Evolutionary conservation across 2,113 vertebrate genomes (phyloP).

Genomic region (Pleuronectes platessa): DNA sequence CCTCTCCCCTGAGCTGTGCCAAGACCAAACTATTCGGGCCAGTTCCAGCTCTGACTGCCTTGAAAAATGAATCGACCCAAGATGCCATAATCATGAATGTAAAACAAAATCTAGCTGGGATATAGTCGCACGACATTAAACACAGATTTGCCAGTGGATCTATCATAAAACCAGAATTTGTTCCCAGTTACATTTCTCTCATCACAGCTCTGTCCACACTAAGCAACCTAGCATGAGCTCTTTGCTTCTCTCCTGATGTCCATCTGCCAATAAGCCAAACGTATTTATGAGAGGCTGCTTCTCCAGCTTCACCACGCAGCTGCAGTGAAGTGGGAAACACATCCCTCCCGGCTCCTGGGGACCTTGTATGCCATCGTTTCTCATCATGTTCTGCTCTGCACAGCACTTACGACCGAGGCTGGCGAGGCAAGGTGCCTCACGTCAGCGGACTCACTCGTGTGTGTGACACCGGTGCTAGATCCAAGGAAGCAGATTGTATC

Average conservation of each 20-base stretch:
- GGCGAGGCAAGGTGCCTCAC: neutral
- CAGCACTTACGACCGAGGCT: slow-evolving; percentile 35
- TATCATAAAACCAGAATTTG: neutral
- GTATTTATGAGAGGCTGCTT: slow-evolving; percentile 43
- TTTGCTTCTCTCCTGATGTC: slow-evolving; percentile 5
- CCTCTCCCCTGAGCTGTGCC: slow-evolving; percentile 12
- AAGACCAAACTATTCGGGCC: slow-evolving; percentile 7
- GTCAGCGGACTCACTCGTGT: slow-evolving; percentile 7
- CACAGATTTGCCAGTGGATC: slow-evolving; percentile 8
- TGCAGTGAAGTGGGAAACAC: neutral
- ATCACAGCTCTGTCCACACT: neutral
- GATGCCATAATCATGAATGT: slow-evolving; percentile 62
- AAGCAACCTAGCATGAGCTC: neutral
- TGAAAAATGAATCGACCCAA: slow-evolving; percentile 13
- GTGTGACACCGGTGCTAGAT: slow-evolving; percentile 21
- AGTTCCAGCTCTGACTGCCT: slow-evolving; percentile 35
- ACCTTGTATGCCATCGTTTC: neutral
- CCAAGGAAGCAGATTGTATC: slow-evolving; percentile 3
- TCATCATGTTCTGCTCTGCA: slow-evolving; percentile 7
- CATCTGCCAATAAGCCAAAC: slow-evolving; percentile 42
- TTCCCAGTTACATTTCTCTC: neutral
- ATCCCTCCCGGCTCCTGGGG: neutral
- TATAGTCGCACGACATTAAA: neutral
- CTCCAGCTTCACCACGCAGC: neutral
- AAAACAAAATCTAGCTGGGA: slow-evolving; percentile 32